These are phyloP conservation scores for Nomia melanderi DNA, from an alignment of 1,140 invertebrate genomes.

Conservation along the genomic window DNA sequence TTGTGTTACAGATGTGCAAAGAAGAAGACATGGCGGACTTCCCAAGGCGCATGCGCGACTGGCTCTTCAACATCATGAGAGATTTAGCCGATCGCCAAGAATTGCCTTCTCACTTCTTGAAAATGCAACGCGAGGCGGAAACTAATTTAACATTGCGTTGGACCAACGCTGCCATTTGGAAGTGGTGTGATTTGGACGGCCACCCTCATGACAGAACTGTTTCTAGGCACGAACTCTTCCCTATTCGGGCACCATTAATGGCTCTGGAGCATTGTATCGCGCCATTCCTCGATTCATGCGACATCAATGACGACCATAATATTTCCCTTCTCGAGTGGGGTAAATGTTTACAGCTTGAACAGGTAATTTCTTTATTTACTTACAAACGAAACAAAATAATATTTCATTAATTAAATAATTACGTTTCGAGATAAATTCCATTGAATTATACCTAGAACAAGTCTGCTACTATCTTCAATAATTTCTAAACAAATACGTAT, in stretches of 20 bases:
- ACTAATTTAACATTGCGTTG: constrained; percentile 90
- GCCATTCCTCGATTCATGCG: constrained; percentile 95
- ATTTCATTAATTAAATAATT: no score
- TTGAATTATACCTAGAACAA: no score
- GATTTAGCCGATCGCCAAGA: constrained; percentile 95
- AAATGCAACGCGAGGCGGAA: constrained; percentile 94
- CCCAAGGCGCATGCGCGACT: constrained; percentile 96
- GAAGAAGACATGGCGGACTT: constrained; percentile 94
- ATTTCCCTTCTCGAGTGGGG: constrained; percentile 96
- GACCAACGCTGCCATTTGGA: constrained; percentile 97
- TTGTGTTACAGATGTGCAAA: constrained; percentile 84
- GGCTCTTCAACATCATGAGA: constrained; percentile 98
- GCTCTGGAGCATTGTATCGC: constrained; percentile 97
- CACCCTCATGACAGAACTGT: constrained; percentile 93
- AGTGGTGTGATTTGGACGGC: constrained; percentile 96
- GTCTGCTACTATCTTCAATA: no score
- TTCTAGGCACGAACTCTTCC: constrained; percentile 96
- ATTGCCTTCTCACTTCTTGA: constrained; percentile 90
- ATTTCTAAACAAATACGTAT: no score
- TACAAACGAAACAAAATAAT: no score
- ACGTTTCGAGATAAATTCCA: no score
- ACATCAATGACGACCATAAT: constrained; percentile 92
- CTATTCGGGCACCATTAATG: constrained; percentile 94
- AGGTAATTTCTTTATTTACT: constrained; percentile 79
- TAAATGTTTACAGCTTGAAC: constrained; percentile 91